phyloP scores from a whole-genome alignment of 2,797 vertebrate species.

The Cheirogaleus major region DNA sequence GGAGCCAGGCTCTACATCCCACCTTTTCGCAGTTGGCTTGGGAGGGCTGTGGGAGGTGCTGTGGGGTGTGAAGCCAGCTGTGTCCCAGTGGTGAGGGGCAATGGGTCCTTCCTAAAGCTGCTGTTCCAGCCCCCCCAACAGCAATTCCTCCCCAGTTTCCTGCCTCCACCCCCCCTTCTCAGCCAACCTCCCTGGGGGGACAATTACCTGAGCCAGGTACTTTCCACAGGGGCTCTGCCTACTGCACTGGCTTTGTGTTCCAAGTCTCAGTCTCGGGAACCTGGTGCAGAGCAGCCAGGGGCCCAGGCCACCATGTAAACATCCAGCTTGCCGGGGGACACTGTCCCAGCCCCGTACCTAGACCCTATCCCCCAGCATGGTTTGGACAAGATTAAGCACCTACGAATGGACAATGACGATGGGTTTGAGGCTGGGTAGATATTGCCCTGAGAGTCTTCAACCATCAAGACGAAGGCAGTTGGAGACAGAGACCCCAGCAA shows the following conservation, averaged over 20 bases:
- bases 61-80: background rate
- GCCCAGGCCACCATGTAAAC: slow-evolving; percentile 69
- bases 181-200: slow-evolving; percentile 29
- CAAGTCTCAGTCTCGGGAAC: slow-evolving; percentile 38
- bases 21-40: background rate
- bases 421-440: background rate
- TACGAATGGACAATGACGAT: no score
- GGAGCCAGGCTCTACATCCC: background rate
- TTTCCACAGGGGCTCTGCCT: slow-evolving; percentile 68
- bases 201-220: slow-evolving; percentile 76
- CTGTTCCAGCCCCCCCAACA: background rate
- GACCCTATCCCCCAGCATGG: background rate
- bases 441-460: background rate
- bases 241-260: slow-evolving; percentile 36
- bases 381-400: background rate
- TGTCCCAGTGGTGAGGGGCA: background rate
- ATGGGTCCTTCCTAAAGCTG: background rate
- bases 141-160: slow-evolving; percentile 36
- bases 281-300: slow-evolving; percentile 66
- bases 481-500: background rate
- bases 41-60: background rate
- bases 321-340: background rate
- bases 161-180: background rate
- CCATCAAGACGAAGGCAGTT: background rate
- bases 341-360: background rate